phyloP scores from a whole-genome alignment of 1,140 invertebrate species.

The Cotesia typhae region DNA sequence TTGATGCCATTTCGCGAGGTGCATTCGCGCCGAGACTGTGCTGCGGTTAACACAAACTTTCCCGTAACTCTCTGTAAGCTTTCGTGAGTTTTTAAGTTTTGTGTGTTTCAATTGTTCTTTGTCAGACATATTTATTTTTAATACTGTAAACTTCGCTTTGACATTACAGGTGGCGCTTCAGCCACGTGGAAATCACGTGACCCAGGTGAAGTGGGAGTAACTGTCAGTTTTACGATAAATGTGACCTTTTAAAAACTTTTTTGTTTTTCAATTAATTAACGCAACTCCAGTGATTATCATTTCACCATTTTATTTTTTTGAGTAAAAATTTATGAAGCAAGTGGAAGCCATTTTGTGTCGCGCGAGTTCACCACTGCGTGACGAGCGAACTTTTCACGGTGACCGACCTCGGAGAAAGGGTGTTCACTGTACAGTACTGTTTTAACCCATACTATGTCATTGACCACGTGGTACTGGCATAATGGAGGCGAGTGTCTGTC shows the following conservation, averaged over 20 bases:
- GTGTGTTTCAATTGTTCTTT: not conserved
- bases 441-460: slow-evolving; percentile 30
- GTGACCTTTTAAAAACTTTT: too few species aligned
- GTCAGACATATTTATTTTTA: not conserved
- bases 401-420: slow-evolving; percentile 23
- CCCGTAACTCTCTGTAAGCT: not conserved
- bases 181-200: not conserved
- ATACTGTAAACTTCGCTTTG: slow-evolving; percentile 2
- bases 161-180: slow-evolving; percentile 1
- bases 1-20: slow-evolving; percentile 60
- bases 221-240: too few species aligned
- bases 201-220: too few species aligned
- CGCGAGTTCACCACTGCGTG: slow-evolving; percentile 28
- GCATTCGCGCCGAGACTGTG: slow-evolving; percentile 59
- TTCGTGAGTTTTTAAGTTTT: not conserved
- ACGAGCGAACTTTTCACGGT: slow-evolving; percentile 35
- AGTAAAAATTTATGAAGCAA: slow-evolving; percentile 7
- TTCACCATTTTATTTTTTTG: too few species aligned
- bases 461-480: slow-evolving; percentile 34
- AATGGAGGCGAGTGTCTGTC: slow-evolving; percentile 21
- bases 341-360: slow-evolving; percentile 36
- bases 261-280: too few species aligned
- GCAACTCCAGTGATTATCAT: too few species aligned
- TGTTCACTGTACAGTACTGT: not conserved
- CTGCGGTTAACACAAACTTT: slow-evolving; percentile 47